phyloP scores from a whole-genome alignment of 2,888 invertebrate species.

The Epirrita christyi region DNA sequence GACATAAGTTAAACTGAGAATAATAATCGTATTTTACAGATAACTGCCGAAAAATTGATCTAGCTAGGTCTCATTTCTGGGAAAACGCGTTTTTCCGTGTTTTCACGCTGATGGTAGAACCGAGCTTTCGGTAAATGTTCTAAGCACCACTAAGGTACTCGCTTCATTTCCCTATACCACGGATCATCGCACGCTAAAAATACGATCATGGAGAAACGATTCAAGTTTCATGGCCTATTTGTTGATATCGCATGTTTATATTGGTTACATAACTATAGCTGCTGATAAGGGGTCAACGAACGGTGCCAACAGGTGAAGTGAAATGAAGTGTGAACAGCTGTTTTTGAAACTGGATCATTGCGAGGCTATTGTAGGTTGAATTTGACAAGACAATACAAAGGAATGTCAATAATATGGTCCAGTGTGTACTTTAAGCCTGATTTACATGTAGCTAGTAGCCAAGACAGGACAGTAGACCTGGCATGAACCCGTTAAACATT shows the following conservation, averaged over 20 bases:
- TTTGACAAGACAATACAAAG: background rate
- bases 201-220: background rate
- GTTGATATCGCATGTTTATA: slow-evolving; percentile 8
- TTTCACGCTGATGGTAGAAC: too few relatives aligned
- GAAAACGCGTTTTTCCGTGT: too few relatives aligned
- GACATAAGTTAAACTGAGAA: too few relatives aligned
- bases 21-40: too few relatives aligned
- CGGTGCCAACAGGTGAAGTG: slow-evolving; percentile 20
- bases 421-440: too few relatives aligned
- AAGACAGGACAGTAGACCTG: too few relatives aligned
- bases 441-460: too few relatives aligned
- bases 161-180: background rate
- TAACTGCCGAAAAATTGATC: too few relatives aligned
- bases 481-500: too few relatives aligned
- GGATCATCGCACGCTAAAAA: background rate
- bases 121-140: too few relatives aligned
- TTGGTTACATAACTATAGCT: slow-evolving; percentile 15
- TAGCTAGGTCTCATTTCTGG: too few relatives aligned
- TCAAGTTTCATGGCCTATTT: slow-evolving; percentile 2
- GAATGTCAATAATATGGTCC: background rate
- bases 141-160: background rate
- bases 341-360: slow-evolving; percentile 11
- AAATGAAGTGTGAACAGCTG: slow-evolving; percentile 10
- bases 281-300: slow-evolving; percentile 30
- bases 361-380: background rate